A percentile compares a stretch with the other conserved stretches of the same genome.
Evolutionary conservation across 2,888 invertebrate genomes (phyloP).

Genomic region (Parelbella ahira): DNA sequence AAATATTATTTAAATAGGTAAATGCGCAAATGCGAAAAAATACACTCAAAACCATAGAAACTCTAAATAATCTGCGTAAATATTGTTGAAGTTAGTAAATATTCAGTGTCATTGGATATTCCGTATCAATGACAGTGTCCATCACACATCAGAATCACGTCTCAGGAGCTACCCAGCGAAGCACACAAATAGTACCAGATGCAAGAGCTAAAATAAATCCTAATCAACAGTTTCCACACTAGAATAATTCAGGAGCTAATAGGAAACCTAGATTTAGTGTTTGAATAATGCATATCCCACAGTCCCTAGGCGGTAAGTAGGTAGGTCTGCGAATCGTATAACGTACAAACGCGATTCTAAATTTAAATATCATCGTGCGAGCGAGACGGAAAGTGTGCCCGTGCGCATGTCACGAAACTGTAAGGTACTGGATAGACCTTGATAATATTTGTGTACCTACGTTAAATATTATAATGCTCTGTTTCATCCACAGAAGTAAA

Average conservation of each 20-base stretch:
- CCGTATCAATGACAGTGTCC: not conserved
- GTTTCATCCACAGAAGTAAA: too few species aligned
- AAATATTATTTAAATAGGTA: too few species aligned
- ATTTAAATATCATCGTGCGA: conserved; percentile 70
- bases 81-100: too few species aligned
- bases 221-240: conserved; percentile 16
- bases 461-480: too few species aligned
- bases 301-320: conserved; percentile 27
- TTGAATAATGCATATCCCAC: conserved; percentile 46
- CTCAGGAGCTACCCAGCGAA: not conserved
- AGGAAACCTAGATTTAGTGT: conserved; percentile 37
- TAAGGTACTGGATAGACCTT: conserved; percentile 5
- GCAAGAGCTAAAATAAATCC: conserved; percentile 14
- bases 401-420: conserved; percentile 37
- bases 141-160: too few species aligned
- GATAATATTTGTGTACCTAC: too few species aligned
- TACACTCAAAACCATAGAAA: too few species aligned
- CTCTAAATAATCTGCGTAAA: too few species aligned
- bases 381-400: conserved; percentile 51
- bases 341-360: conserved; percentile 60
- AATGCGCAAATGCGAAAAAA: too few species aligned
- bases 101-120: too few species aligned
- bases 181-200: conserved; percentile 8
- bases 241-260: conserved; percentile 26
- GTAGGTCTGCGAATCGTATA: conserved; percentile 53